These are phyloP conservation scores for Ptychobarbus kaznakovi DNA, from an alignment of 2,797 vertebrate species.

Conservation along the genomic window DNA sequence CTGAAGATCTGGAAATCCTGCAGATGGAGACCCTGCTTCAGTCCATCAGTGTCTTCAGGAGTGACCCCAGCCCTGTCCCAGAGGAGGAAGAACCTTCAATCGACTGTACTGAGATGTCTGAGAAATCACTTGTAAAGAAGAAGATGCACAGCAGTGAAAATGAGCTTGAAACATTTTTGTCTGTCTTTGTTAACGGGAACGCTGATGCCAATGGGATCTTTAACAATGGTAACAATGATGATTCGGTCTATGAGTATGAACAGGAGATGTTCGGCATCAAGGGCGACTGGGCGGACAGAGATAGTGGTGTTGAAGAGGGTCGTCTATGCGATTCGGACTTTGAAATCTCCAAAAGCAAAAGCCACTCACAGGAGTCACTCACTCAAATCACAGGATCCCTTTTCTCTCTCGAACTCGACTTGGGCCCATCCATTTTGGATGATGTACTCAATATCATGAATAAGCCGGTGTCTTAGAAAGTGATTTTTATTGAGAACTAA, in stretches of 20 bases:
- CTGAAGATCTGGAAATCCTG: slow-evolving; percentile 84
- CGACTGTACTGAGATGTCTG: slow-evolving; percentile 83
- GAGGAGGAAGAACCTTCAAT: slow-evolving; percentile 77
- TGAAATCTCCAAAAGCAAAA: slow-evolving; percentile 86
- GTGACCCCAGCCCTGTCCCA: slow-evolving; percentile 79
- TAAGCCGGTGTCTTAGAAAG: slow-evolving; percentile 79
- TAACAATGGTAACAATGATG: slow-evolving; percentile 64
- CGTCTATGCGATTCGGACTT: slow-evolving; percentile 79
- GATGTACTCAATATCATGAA: slow-evolving; percentile 99
- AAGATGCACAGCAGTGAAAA: slow-evolving; percentile 77
- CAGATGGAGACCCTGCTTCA: slow-evolving; percentile 85
- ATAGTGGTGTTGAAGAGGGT: slow-evolving; percentile 87
- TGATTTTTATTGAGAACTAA: slow-evolving; percentile 55
- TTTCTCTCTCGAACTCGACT: slow-evolving; percentile 93
- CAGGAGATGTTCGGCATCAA: slow-evolving; percentile 86
- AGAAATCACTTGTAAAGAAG: slow-evolving; percentile 73
- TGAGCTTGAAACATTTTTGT: slow-evolving; percentile 76
- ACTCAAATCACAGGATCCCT: slow-evolving; percentile 88
- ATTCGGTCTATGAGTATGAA: slow-evolving; percentile 75
- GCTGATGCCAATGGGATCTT: slow-evolving; percentile 72
- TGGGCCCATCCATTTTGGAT: slow-evolving; percentile 97
- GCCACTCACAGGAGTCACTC: slow-evolving; percentile 87
- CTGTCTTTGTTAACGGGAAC: slow-evolving; percentile 66
- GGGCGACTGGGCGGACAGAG: slow-evolving; percentile 87
- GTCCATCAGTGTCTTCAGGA: slow-evolving; percentile 87